Conservation (phyloP, 2,797 vertebrate genomes). For the Cercopithecus petaurista region DNA sequence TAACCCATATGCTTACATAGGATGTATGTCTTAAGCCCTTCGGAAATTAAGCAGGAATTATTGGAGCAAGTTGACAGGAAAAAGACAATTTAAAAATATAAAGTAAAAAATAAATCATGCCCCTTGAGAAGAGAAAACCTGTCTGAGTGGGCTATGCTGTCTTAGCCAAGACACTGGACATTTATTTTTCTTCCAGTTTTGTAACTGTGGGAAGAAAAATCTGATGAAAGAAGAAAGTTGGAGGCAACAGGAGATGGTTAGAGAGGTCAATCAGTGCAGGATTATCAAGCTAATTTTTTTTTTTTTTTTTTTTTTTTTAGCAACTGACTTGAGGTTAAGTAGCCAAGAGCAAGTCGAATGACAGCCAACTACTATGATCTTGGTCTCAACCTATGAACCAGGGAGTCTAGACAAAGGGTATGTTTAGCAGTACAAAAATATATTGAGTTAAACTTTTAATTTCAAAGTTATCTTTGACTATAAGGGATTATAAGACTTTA, state of each 20-base stretch:
- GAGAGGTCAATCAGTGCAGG: neutral
- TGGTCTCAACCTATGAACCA: neutral
- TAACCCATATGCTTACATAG: neutral
- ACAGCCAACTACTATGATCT: neutral
- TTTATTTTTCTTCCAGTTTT: neutral
- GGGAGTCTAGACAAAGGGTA: neutral
- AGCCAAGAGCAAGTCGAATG: neutral
- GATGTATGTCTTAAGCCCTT: neutral
- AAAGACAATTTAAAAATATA: slow-evolving; percentile 4
- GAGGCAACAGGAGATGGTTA: neutral
- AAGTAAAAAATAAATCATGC: neutral
- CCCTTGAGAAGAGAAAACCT: neutral
- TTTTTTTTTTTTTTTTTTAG: neutral
- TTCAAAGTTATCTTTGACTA: neutral
- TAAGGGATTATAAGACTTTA: neutral
- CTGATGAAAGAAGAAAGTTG: neutral
- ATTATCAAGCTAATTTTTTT: neutral
- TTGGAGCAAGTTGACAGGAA: neutral
- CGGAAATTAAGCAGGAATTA: neutral
- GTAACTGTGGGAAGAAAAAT: neutral
- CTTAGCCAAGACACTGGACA: neutral
- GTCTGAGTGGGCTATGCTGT: neutral
- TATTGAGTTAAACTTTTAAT: neutral
- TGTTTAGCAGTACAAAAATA: neutral
- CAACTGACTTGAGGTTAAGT: neutral